Percentiles rank a stretch among this genome's conserved stretches.
phyloP scores from a whole-genome alignment of 2,797 vertebrate species.

The Melanotaenia nigrans region DNA sequence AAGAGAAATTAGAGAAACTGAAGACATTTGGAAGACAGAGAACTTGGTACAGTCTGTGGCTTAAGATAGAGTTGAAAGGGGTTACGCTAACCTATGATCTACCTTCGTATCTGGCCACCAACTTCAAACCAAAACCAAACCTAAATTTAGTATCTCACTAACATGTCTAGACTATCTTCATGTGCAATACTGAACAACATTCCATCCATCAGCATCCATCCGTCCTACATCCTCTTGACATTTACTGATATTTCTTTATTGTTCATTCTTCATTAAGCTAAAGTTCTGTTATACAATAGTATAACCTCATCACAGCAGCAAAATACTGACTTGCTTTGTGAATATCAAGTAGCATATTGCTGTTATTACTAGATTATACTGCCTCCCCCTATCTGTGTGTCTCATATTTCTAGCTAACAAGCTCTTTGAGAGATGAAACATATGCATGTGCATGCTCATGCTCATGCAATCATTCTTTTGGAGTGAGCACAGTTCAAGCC shows the following conservation, averaged over 20 bases:
- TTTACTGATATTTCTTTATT: background rate
- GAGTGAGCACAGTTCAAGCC: background rate
- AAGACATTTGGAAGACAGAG: background rate
- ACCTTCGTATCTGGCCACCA: background rate
- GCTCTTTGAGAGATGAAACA: background rate
- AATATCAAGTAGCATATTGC: background rate
- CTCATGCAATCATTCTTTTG: background rate
- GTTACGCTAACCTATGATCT: background rate
- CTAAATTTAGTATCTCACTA: background rate
- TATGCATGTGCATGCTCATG: background rate
- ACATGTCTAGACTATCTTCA: background rate
- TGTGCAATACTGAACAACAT: background rate
- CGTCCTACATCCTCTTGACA: background rate
- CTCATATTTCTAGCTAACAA: background rate
- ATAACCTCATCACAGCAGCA: background rate
- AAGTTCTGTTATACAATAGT: background rate
- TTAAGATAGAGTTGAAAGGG: background rate
- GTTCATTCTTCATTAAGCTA: background rate
- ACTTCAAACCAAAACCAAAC: background rate
- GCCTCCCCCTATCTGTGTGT: background rate
- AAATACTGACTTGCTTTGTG: background rate
- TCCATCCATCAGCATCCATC: background rate
- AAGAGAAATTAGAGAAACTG: background rate
- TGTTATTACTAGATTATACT: background rate
- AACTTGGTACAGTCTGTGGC: background rate